Percentiles rank a stretch among this genome's conserved stretches.
phyloP scores from a whole-genome alignment of 2,113 vertebrate species.

The Pogonocichla stellata region DNA sequence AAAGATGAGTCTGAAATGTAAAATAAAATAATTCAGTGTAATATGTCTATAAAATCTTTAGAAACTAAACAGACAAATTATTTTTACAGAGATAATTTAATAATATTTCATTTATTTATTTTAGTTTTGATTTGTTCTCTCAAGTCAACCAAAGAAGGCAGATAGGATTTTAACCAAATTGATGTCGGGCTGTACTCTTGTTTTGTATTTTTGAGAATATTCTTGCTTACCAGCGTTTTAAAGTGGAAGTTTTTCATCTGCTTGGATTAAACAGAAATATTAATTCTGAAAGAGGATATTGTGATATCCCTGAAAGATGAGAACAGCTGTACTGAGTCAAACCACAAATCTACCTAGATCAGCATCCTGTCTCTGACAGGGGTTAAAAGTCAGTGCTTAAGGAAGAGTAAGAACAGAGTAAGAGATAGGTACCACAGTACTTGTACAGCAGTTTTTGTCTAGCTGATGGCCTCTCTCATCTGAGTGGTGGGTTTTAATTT shows the following conservation, averaged over 20 bases:
- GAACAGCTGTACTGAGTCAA: background rate
- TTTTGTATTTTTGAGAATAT: background rate
- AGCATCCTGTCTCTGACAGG: background rate
- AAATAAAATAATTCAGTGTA: background rate
- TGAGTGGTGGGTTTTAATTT: background rate
- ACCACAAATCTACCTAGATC: background rate
- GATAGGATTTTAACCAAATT: background rate
- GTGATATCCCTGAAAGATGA: background rate
- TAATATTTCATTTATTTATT: background rate
- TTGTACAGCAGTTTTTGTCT: background rate
- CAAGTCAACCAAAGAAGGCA: background rate
- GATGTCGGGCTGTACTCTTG: background rate
- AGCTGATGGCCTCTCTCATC: background rate
- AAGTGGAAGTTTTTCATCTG: background rate
- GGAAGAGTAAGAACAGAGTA: background rate
- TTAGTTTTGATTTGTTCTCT: background rate
- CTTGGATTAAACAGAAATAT: background rate
- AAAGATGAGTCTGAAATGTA: background rate
- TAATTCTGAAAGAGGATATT: background rate
- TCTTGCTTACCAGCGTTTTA: background rate
- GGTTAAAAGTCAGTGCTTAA: background rate
- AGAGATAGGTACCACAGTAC: background rate
- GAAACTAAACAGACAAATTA: background rate
- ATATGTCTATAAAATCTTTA: background rate
- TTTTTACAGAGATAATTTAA: background rate